Conservation (phyloP, 2,888 invertebrate species). For the Yponomeuta plumbellus region DNA sequence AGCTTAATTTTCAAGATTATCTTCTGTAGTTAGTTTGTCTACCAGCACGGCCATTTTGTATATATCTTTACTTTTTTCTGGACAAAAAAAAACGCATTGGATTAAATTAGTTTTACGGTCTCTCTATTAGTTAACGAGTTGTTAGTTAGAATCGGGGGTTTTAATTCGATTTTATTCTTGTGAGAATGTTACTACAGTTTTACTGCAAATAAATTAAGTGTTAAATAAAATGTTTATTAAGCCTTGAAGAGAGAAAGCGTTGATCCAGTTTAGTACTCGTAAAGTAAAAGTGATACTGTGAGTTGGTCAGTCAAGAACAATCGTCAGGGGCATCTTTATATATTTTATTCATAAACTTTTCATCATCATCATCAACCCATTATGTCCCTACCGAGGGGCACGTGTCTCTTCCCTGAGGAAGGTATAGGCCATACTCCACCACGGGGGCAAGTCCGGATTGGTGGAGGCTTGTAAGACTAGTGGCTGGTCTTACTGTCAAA, state of each 20-base stretch:
- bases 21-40: constrained; percentile 38
- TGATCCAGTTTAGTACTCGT: background rate
- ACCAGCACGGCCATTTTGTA: constrained; percentile 37
- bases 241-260: background rate
- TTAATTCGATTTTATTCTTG: constrained; percentile 38
- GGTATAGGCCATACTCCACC: no score
- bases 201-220: constrained; percentile 59
- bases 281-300: background rate
- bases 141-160: constrained; percentile 41
- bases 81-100: constrained; percentile 40
- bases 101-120: constrained; percentile 69
- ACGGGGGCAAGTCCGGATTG: no score
- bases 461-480: no score
- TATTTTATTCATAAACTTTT: no score
- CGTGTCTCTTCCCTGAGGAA: no score
- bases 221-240: constrained; percentile 26
- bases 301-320: background rate
- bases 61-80: constrained; percentile 40
- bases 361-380: no score
- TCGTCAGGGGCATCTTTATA: no score
- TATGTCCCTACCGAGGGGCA: no score
- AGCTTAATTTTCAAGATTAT: no score
- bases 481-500: no score
- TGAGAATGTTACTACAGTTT: constrained; percentile 32
- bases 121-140: constrained; percentile 61